Evolutionary conservation across 2,797 vertebrate species (phyloP).

Genomic region (Sebastiscus albofasciatus): DNA sequence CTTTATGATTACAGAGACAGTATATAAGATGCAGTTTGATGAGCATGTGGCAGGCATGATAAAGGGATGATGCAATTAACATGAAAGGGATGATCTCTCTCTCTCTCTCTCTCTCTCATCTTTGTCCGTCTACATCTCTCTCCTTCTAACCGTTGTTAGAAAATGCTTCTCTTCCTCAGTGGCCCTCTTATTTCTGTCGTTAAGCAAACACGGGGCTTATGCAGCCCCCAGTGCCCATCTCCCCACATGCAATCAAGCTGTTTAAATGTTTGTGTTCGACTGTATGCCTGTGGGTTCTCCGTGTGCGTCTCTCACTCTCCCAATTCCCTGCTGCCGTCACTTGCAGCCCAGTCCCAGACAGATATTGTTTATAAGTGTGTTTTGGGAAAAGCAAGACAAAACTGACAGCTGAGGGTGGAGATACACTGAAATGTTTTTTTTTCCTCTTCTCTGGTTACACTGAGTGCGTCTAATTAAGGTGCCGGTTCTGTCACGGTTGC

Average conservation of each 20-base stretch:
- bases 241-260: slow-evolving; percentile 67
- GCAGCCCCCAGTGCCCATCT: slow-evolving; percentile 29
- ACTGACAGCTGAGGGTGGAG: slow-evolving; percentile 36
- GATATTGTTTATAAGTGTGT: slow-evolving; percentile 42
- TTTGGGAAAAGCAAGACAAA: slow-evolving; percentile 39
- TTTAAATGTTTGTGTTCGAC: slow-evolving; percentile 79
- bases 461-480: slow-evolving; percentile 19
- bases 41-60: slow-evolving; percentile 48
- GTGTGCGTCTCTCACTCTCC: slow-evolving; percentile 15
- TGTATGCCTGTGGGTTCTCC: slow-evolving; percentile 44
- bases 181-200: slow-evolving; percentile 59
- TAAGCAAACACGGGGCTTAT: slow-evolving; percentile 62
- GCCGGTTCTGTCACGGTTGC: slow-evolving; percentile 8
- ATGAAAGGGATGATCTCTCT: slow-evolving; percentile 47
- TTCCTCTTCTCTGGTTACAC: slow-evolving; percentile 24
- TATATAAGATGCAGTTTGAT: slow-evolving; percentile 40
- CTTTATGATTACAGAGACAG: slow-evolving; percentile 20
- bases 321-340: slow-evolving; percentile 26
- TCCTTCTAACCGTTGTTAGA: slow-evolving; percentile 16
- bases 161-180: slow-evolving; percentile 36
- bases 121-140: slow-evolving; percentile 7
- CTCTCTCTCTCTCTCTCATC: neutral
- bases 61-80: slow-evolving; percentile 64
- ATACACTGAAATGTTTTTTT: slow-evolving; percentile 10
- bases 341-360: slow-evolving; percentile 25